Evolutionary conservation across 2,113 vertebrate species (phyloP).

Genomic region (Argyrosomus japonicus): DNA sequence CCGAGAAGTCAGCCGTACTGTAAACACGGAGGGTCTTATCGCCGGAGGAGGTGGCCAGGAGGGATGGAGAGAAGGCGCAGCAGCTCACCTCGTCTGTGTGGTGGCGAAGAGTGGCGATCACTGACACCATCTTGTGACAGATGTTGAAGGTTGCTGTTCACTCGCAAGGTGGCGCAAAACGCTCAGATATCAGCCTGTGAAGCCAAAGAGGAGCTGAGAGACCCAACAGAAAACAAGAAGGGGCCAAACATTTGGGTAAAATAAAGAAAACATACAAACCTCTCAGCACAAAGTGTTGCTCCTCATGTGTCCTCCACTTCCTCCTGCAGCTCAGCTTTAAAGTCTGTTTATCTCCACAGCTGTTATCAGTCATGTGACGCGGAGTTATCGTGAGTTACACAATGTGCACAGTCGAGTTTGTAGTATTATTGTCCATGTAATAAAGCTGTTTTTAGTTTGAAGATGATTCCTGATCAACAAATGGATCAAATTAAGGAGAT

Average conservation of each 20-base stretch:
- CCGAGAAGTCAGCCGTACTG: conserved; percentile 79
- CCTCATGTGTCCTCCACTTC: background rate
- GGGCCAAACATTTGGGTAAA: background rate
- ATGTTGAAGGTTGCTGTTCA: background rate
- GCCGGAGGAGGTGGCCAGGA: conserved; percentile 88
- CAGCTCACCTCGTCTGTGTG: conserved; percentile 89
- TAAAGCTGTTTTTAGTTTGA: background rate
- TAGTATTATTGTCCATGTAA: too few relatives aligned
- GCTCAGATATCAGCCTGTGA: conserved; percentile 10
- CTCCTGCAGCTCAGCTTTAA: background rate
- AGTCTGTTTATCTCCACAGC: background rate
- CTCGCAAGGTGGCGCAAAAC: conserved; percentile 72
- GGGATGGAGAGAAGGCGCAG: conserved; percentile 87
- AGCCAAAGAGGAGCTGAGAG: background rate
- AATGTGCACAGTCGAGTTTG: background rate
- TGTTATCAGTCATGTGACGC: conserved; percentile 43
- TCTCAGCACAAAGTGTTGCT: background rate
- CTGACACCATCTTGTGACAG: conserved; percentile 82
- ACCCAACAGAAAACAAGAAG: background rate
- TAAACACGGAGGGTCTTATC: conserved; percentile 91
- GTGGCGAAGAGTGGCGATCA: conserved; percentile 83
- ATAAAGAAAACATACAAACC: background rate
- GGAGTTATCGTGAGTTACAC: background rate
- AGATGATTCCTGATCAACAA: background rate
- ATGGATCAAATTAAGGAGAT: background rate